Base-by-base conservation (phyloP, 2,113 vertebrate species). In the Pangasianodon hypophthalmus region DNA sequence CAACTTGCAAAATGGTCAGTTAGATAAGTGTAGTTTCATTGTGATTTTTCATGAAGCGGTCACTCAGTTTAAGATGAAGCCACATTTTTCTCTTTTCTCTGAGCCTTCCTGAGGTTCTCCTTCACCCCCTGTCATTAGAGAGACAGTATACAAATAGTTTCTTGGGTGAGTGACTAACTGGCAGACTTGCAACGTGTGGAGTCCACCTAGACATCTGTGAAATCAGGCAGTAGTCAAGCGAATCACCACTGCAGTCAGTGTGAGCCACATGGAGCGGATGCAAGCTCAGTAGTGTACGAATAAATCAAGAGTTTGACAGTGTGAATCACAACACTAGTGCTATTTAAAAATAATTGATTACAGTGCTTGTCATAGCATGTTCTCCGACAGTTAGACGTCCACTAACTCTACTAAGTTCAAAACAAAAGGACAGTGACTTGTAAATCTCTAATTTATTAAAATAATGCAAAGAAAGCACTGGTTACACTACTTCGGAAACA, bases 81-180 rank as follows among this genome's bases (percentile, higher is more conserved):
- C 14, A 85, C 56, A 84, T 82, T 77, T 73, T 32, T 18, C 52
- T 29, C 85, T 87, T 52, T 29, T 60, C 85, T 88, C 83, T 48
- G 26, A 60, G 77, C 84, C 29, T 84, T 87, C 91, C 19, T 10
- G 92, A 89, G 92, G 79, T 89, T 92, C 81, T 91, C 90, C 80
- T 92, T 92, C 90, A 94, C 94, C 94, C 95, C 94, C 95, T 95
- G 95, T 94, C 94, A 93, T 95, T 95, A 94, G 94, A 95, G 92
- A 95, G 92, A 95, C 94, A 94, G 93, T 87, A 84, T 90, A 88
- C 91, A 90, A 94, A 93, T 89, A 88, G 88, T 89, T 18, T 89
- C 83, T 54, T 82, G 92, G 93, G 90, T 93, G 94, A 95, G 88
- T 93, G 94, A 95, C 93, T 92, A 90, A 37, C 84, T 85, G 89